Conservation (phyloP, 2,797 vertebrate species). For the Thaleichthys pacificus region DNA sequence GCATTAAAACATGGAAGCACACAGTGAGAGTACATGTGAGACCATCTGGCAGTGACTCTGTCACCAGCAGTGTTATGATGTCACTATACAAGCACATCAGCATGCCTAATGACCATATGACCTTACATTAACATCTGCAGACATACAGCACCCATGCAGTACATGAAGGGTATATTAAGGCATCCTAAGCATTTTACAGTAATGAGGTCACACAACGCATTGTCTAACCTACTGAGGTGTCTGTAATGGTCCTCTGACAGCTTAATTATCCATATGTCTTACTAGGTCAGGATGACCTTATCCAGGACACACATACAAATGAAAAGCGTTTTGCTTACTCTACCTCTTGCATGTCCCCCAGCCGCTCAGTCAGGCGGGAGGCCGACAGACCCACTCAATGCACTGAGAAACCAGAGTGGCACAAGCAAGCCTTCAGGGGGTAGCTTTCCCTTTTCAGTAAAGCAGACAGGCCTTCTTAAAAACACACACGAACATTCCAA, state of each 20-base stretch:
- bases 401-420: conserved; percentile 48
- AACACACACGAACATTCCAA: conserved; percentile 13
- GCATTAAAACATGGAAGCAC: not conserved
- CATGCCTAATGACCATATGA: no score
- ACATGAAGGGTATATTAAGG: no score
- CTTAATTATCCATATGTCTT: conserved; percentile 45
- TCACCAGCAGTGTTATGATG: no score
- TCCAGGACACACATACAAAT: conserved; percentile 30
- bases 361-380: conserved; percentile 41
- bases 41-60: no score
- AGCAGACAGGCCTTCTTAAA: conserved; percentile 8
- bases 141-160: not conserved
- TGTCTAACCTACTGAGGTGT: conserved; percentile 34
- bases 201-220: conserved; percentile 34
- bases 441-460: conserved; percentile 33
- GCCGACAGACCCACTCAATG: conserved; percentile 43
- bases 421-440: conserved; percentile 21
- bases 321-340: conserved; percentile 33
- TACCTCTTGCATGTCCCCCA: conserved; percentile 42
- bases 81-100: no score
- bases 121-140: no score
- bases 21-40: not conserved
- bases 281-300: conserved; percentile 52
- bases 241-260: conserved; percentile 25
- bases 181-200: not conserved